Evolutionary conservation across 2,888 invertebrate genomes (phyloP), one percentile per base, ranked within the genome.

Genomic region (Laspeyria flexula): DNA sequence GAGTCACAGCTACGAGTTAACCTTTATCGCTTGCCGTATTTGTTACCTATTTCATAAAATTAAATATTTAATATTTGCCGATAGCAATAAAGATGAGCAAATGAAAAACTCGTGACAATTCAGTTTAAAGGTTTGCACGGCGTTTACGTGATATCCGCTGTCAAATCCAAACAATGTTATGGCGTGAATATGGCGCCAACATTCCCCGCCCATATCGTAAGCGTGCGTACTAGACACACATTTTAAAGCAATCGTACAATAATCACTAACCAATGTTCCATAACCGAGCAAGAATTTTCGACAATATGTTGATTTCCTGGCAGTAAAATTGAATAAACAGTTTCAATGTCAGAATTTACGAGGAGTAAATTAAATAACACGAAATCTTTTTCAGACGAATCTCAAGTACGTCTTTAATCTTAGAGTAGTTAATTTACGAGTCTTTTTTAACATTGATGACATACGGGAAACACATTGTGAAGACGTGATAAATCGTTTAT

Each of bases 261-360:
- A 77, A 77, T 75, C 70, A 72, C 71, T 69, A 71, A 71, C 75
- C 77, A 78, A 81, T 74, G 77, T 77, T 75, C 77, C 79, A 77
- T 80, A 83, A 15, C 81, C 67, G 72, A 68, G 57, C 62, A 65
- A 73, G 75, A 76, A 77, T 83, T 76, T 80, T 73, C 11, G 74
- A 77, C 70, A 72, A 65, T 73, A 72, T 74, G 77, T 79, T 80
- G 73, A 83, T 85, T 89, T 88, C 88, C 88, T 80, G 81, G 78
- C 79, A 76, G 80, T 88, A 85, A 89, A 88, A 79, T 75, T 79
- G 79, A 81, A 79, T 83, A 79, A 87, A 88, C 84, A 81, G 73
- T 80, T 74, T 84, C 90, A 90, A 91, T 90, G 90, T 81, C 89
- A 87, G 73, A 79, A 65, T 88, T 90, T 88, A 90, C 78, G 85